Percentiles rank a stretch among this genome's conserved stretches.
phyloP scores from a whole-genome alignment of 2,113 vertebrate genomes.

The Phrynocephalus versicolor region DNA sequence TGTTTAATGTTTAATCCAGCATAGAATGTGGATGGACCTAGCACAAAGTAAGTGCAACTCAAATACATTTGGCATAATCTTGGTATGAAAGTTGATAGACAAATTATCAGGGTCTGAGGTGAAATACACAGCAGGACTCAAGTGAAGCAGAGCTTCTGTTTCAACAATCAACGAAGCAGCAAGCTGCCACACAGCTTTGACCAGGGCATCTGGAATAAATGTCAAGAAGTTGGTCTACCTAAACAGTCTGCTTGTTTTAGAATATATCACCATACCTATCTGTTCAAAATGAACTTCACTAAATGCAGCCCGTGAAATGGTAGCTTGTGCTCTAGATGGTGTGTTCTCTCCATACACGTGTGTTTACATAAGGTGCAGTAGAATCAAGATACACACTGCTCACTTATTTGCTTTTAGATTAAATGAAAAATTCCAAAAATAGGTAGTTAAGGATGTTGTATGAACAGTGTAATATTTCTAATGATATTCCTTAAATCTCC shows the following conservation, averaged over 20 bases:
- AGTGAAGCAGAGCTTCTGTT: neutral
- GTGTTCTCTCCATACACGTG: neutral
- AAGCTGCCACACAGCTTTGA: neutral
- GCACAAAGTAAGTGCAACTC: neutral
- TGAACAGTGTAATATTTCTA: neutral
- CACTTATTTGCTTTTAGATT: neutral
- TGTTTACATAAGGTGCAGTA: neutral
- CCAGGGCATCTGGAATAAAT: neutral
- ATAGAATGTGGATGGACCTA: neutral
- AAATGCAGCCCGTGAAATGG: neutral
- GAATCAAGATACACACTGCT: neutral
- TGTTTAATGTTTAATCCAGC: conserved; percentile 1
- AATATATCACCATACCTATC: neutral
- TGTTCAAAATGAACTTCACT: neutral
- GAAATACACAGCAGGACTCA: neutral
- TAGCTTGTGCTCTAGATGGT: neutral
- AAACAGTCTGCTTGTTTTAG: neutral
- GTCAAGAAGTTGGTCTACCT: neutral
- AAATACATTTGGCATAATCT: neutral
- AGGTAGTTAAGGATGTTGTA: neutral
- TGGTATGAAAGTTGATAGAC: neutral
- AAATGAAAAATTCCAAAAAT: neutral
- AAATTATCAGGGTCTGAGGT: neutral
- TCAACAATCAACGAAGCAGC: neutral
- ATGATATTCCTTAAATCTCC: neutral